Evolutionary conservation across 2,888 invertebrate genomes (phyloP), one percentile per base, ranked within the genome.

Genomic region (Dyspetes luteomarginatus): DNA sequence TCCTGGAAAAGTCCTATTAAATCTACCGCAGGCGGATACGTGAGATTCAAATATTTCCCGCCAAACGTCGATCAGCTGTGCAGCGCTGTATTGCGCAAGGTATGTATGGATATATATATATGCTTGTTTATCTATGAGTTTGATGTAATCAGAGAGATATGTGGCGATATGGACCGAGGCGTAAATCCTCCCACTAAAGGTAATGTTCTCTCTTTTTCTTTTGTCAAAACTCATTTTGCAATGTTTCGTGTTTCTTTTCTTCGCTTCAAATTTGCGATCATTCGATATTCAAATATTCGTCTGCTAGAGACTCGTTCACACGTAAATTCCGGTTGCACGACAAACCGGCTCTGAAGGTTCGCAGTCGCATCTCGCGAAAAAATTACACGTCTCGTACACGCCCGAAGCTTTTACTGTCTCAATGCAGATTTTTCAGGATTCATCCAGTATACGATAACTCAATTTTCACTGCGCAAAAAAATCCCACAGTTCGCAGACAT

Each of bases 321-420:
- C 56, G 26, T 28, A 48, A 65, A 43, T 73, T 64, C 64, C 55
- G 43, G 43, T 64, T 64, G 41, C 41, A 52, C 67, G 73, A 43
- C 64, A 55, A 74, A 74, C 74, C 74, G 74, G 74, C 74, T 58
- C 28, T 73, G 45, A 55, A 64, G 52, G 62, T 52, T 30, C 48
- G n/a, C 17, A 28, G n/a, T 69, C 19, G 28, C 56, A 28, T 24
- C 3, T 22, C 19, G 48, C 45, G 58, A 56, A 1, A 30, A 12
- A 19, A 58, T 48, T 22, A 48, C 26, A 43, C 19, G n/a, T 52
- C 48, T 7, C 26, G 1, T 28, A n/a, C 48, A n/a, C 4, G 50
- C 36, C 3, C 36, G 62, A 15, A 26, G 24, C 19, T 60, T 41
- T 3, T 43, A 12, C 52, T 9, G 50, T 15, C 2, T 24, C n/a